Percentiles rank a stretch among this genome's conserved stretches.
Conservation (phyloP, 2,888 invertebrate genomes). For the Tachina lurida region DNA sequence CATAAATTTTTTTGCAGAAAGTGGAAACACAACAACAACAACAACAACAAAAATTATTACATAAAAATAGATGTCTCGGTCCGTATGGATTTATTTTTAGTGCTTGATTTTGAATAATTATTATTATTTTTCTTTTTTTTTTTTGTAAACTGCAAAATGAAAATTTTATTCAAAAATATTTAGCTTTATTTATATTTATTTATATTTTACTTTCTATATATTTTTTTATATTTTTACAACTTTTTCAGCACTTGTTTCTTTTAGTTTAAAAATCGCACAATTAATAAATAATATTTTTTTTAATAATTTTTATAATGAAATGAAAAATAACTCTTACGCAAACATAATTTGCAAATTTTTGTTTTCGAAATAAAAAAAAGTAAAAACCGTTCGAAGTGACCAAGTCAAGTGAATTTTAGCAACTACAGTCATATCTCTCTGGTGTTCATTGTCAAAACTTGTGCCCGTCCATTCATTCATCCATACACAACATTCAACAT, state of each 20-base stretch:
- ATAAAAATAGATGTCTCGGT: conserved; percentile 80
- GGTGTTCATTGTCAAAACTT: conserved; percentile 59
- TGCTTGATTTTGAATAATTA: conserved; percentile 68
- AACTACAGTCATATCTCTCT: conserved; percentile 65
- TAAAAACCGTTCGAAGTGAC: conserved; percentile 67
- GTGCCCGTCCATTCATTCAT: conserved; percentile 27
- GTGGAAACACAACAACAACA: conserved; percentile 15
- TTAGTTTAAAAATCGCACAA: not conserved
- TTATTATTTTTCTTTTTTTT: not conserved
- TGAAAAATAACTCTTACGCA: conserved; percentile 69
- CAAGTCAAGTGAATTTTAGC: conserved; percentile 68
- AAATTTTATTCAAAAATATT: not conserved
- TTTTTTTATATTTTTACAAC: conserved; percentile 25
- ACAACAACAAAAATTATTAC: conserved; percentile 75
- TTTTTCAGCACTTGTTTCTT: conserved; percentile 37
- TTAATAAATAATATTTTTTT: conserved; percentile 9
- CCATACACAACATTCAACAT: conserved; percentile 38
- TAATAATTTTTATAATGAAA: conserved; percentile 19
- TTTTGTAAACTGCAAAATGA: conserved; percentile 20
- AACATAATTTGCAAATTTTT: conserved; percentile 61
- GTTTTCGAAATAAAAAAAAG: conserved; percentile 13
- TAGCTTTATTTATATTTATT: conserved; percentile 10
- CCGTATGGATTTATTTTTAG: conserved; percentile 81
- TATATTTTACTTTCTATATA: conserved; percentile 14
- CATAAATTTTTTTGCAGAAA: conserved; percentile 5